Percentiles rank a stretch among this genome's conserved stretches.
These are phyloP conservation scores for Scaptomyza tumidula DNA, from an alignment of 2,888 invertebrate genomes.

Conservation along the genomic window DNA sequence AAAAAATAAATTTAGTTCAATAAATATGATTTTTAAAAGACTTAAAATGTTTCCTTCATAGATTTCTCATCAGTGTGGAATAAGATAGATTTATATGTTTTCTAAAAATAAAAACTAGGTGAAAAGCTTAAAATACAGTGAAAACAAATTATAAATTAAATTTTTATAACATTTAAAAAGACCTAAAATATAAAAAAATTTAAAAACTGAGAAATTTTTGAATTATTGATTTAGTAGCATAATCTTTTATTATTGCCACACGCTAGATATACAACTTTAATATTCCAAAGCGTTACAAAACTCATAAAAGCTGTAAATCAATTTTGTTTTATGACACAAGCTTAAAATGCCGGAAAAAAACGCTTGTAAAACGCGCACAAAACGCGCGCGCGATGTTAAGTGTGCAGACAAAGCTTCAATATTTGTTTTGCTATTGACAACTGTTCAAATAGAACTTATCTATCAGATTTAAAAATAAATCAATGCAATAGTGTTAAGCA, in stretches of 20 bases:
- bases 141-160: too few species aligned
- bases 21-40: too few species aligned
- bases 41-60: too few species aligned
- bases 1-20: too few species aligned
- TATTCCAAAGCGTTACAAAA: neutral
- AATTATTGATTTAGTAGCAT: neutral
- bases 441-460: constrained; percentile 66
- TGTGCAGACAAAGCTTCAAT: constrained; percentile 21
- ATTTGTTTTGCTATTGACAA: constrained; percentile 67
- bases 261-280: neutral
- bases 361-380: constrained; percentile 30
- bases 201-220: neutral
- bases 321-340: neutral
- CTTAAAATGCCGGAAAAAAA: constrained; percentile 2
- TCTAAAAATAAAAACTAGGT: neutral
- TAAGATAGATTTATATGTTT: neutral
- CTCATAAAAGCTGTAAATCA: neutral
- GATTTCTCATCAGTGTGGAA: neutral
- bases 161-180: too few species aligned
- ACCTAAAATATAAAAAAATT: neutral
- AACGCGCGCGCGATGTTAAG: constrained; percentile 16
- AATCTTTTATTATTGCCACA: neutral
- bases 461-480: constrained; percentile 74
- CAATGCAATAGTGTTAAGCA: constrained; percentile 46
- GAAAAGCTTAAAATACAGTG: too few species aligned